Evolutionary conservation across 2,113 vertebrate genomes (phyloP).

Genomic region (Acrocephalus arundinaceus): DNA sequence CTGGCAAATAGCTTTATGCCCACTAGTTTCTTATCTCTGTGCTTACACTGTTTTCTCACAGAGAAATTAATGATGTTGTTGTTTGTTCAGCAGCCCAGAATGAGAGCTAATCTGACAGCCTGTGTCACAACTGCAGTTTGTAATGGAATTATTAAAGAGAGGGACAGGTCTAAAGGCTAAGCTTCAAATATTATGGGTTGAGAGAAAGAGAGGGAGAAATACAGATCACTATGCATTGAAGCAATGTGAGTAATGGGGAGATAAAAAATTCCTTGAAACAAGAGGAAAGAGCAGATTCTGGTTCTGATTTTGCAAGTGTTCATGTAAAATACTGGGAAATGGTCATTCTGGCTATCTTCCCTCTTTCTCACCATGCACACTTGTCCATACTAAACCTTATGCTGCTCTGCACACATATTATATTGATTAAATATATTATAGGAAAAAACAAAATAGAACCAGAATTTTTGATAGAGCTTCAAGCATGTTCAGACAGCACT

Average conservation of each 20-base stretch:
- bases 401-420: not conserved
- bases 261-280: not conserved
- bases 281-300: not conserved
- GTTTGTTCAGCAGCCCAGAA: constrained; percentile 46
- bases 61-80: constrained; percentile 4
- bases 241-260: not conserved
- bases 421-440: too few relatives aligned
- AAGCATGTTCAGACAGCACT: not conserved
- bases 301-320: not conserved
- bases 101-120: constrained; percentile 24
- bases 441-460: not conserved
- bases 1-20: not conserved
- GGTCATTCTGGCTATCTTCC: not conserved
- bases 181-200: not conserved
- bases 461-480: not conserved
- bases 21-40: not conserved
- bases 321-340: not conserved
- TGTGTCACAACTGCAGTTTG: not conserved
- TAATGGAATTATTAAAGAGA: not conserved
- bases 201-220: not conserved
- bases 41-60: not conserved
- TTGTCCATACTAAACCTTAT: not conserved
- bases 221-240: not conserved
- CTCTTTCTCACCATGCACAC: not conserved
- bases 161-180: constrained; percentile 8